These are phyloP conservation scores for Lepidostoma basale DNA, from an alignment of 1,140 invertebrate species.

Conservation along the genomic window DNA sequence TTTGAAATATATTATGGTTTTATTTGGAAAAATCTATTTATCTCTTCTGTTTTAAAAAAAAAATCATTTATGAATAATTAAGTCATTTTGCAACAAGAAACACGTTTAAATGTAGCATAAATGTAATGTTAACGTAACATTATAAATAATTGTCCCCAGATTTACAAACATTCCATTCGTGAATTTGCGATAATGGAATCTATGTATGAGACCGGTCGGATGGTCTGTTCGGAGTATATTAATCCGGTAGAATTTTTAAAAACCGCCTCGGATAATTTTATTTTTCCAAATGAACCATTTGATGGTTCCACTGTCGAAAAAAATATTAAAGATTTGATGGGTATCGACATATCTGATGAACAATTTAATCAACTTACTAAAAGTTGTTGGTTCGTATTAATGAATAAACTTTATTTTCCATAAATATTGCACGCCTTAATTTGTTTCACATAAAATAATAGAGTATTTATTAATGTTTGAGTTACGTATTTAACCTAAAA, in stretches of 20 bases:
- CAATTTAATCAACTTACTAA: not conserved
- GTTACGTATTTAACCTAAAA: not conserved
- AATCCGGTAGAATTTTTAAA: not conserved
- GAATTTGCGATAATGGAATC: not conserved
- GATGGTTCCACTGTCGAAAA: not conserved
- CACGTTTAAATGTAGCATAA: too few species aligned
- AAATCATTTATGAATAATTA: too few species aligned
- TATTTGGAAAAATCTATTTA: too few species aligned
- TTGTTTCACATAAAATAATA: not conserved
- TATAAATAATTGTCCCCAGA: too few species aligned
- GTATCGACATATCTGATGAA: not conserved
- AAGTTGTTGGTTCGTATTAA: not conserved
- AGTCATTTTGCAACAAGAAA: too few species aligned
- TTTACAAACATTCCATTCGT: too few species aligned
- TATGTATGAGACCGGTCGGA: not conserved
- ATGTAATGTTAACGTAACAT: too few species aligned
- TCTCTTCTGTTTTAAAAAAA: too few species aligned
- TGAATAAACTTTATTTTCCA: not conserved
- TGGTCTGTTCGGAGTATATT: not conserved
- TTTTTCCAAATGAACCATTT: conserved; percentile 9
- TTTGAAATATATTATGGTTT: too few species aligned
- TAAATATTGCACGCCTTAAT: not conserved
- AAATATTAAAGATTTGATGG: conserved; percentile 8
- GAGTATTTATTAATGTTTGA: not conserved
- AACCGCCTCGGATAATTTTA: not conserved